Percentiles rank a stretch among this genome's conserved stretches.
Evolutionary conservation across 2,888 invertebrate genomes (phyloP).

Genomic region (Monochamus alternatus): DNA sequence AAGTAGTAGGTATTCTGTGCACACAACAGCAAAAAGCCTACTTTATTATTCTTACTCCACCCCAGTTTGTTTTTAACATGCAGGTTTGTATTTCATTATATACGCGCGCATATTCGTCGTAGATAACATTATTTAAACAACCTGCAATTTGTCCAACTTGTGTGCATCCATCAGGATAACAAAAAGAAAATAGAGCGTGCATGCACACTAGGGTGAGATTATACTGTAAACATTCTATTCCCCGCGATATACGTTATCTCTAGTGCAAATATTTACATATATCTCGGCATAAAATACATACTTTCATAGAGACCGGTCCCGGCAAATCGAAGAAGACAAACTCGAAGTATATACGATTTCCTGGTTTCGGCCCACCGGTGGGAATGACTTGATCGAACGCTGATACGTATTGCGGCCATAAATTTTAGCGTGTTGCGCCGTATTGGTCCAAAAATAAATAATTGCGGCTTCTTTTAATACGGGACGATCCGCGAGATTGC

Average conservation of each 20-base stretch:
- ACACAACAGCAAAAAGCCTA: no score
- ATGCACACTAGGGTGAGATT: slow-evolving; percentile 17
- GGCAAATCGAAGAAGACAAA: slow-evolving; percentile 14
- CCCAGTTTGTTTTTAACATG: neutral
- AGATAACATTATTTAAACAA: slow-evolving; percentile 12
- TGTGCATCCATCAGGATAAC: slow-evolving; percentile 18
- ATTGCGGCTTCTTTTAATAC: no score
- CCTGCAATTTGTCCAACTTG: slow-evolving; percentile 24
- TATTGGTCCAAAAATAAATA: no score
- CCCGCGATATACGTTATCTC: slow-evolving; percentile 24
- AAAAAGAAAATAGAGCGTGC: slow-evolving; percentile 33
- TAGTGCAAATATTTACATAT: slow-evolving; percentile 30
- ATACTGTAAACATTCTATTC: slow-evolving; percentile 25
- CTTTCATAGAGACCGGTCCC: slow-evolving; percentile 10
- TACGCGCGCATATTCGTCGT: neutral
- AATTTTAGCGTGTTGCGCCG: neutral
- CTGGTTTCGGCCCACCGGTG: neutral
- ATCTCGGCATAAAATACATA: slow-evolving; percentile 14
- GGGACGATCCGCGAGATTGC: no score
- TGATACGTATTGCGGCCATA: neutral
- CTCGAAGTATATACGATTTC: neutral
- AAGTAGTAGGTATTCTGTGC: no score
- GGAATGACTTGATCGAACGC: neutral
- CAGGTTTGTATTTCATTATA: neutral
- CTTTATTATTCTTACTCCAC: no score